phyloP scores from a whole-genome alignment of 2,113 vertebrate genomes.

The Sander lucioperca region DNA sequence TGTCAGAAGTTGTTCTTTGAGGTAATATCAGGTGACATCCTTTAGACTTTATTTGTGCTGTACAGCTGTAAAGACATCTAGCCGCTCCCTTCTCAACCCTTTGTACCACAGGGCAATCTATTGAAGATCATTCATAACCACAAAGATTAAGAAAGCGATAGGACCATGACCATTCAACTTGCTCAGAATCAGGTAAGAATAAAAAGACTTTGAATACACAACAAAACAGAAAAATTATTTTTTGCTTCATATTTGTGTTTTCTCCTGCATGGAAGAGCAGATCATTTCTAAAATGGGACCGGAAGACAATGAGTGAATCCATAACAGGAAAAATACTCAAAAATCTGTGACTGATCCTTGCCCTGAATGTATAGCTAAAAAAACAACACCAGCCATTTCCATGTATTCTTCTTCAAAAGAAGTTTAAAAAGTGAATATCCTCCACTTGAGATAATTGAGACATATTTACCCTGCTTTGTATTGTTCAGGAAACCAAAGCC shows the following conservation, averaged over 20 bases:
- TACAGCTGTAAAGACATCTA: constrained; percentile 12
- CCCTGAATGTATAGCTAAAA: neutral
- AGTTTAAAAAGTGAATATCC: too few species aligned
- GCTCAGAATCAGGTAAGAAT: neutral
- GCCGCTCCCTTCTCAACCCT: constrained; percentile 63
- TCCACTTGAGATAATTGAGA: neutral
- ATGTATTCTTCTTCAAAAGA: neutral
- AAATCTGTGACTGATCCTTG: neutral
- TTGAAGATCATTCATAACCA: constrained; percentile 18
- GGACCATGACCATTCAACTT: neutral
- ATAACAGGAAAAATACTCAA: too few species aligned
- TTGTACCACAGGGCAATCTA: constrained; percentile 41
- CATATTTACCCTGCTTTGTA: neutral
- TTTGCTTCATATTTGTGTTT: neutral
- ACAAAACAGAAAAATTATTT: neutral
- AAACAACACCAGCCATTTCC: neutral
- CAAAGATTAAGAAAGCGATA: constrained; percentile 19
- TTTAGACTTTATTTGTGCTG: constrained; percentile 22
- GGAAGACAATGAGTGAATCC: neutral
- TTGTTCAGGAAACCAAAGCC: neutral
- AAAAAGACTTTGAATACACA: neutral
- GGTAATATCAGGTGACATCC: neutral
- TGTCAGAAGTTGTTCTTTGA: neutral
- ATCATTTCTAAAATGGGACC: neutral
- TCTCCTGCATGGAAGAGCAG: neutral